Evolutionary conservation across 2,113 vertebrate species (phyloP).

Genomic region (Platichthys stellatus): DNA sequence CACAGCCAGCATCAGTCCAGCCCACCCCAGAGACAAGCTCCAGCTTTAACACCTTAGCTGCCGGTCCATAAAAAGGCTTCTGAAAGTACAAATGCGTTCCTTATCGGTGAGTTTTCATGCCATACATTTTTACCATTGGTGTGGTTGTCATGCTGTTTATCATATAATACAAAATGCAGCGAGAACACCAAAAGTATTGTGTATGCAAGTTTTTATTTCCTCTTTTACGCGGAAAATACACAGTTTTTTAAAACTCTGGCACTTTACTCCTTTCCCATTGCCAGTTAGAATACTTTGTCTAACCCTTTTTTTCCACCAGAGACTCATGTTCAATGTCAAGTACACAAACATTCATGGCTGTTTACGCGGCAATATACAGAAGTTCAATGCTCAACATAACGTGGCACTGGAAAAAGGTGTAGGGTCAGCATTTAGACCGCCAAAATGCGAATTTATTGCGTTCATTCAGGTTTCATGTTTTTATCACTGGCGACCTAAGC

Average conservation of each 20-base stretch:
- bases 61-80: constrained; percentile 26
- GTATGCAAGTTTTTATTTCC: not conserved
- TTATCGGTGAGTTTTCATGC: not conserved
- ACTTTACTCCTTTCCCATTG: too few species aligned
- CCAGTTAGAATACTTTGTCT: too few species aligned
- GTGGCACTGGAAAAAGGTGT: not conserved
- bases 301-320: too few species aligned
- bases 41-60: constrained; percentile 65
- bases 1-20: constrained; percentile 61
- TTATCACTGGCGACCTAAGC: not conserved
- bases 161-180: not conserved
- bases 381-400: too few species aligned
- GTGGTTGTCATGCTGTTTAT: not conserved
- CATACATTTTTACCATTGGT: not conserved
- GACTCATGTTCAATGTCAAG: too few species aligned
- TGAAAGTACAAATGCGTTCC: constrained; percentile 9
- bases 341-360: too few species aligned
- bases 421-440: not conserved
- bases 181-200: not conserved
- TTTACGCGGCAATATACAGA: too few species aligned
- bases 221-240: not conserved
- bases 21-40: constrained; percentile 75
- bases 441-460: not conserved
- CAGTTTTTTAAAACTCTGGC: too few species aligned
- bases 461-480: not conserved